Evolutionary conservation across 2,888 invertebrate genomes (phyloP).

Genomic region (Drosophila yooni): DNA sequence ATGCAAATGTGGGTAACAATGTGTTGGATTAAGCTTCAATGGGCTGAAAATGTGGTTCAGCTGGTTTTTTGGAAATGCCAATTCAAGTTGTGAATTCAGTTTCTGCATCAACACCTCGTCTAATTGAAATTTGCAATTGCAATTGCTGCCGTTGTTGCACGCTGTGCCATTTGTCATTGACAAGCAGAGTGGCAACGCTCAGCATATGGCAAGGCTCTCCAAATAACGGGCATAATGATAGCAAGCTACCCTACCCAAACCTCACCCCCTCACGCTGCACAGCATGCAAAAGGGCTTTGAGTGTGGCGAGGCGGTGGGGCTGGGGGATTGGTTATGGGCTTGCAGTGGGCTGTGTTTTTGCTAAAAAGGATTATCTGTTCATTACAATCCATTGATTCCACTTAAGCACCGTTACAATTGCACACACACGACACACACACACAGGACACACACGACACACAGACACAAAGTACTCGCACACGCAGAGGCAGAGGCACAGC

Average conservation of each 20-base stretch:
- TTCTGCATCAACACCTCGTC: constrained; percentile 76
- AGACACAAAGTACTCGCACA: constrained; percentile 12
- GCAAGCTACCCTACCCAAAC: not conserved
- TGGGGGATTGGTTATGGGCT: constrained; percentile 4
- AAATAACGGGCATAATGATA: constrained; percentile 41
- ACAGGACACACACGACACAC: constrained; percentile 8
- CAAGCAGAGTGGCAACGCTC: constrained; percentile 53
- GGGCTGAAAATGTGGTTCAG: not conserved
- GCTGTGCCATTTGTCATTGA: constrained; percentile 73
- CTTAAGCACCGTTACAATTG: constrained; percentile 78
- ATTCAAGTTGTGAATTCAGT: constrained; percentile 25
- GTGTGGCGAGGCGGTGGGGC: not conserved
- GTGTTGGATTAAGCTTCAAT: not conserved
- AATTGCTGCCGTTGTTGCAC: constrained; percentile 49
- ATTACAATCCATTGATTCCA: constrained; percentile 82
- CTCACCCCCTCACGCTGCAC: not conserved
- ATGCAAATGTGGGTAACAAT: not conserved
- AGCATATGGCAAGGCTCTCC: constrained; percentile 50
- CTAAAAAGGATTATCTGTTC: constrained; percentile 78
- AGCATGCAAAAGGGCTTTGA: constrained; percentile 8
- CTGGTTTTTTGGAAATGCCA: not conserved
- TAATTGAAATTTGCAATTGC: constrained; percentile 75
- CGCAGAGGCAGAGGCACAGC: constrained; percentile 30
- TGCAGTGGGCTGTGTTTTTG: constrained; percentile 44
- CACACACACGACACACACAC: constrained; percentile 42